Percentiles rank a stretch among this genome's conserved stretches.
These are phyloP conservation scores for Paralichthys olivaceus DNA, from an alignment of 2,113 vertebrate genomes.

Conservation along the genomic window DNA sequence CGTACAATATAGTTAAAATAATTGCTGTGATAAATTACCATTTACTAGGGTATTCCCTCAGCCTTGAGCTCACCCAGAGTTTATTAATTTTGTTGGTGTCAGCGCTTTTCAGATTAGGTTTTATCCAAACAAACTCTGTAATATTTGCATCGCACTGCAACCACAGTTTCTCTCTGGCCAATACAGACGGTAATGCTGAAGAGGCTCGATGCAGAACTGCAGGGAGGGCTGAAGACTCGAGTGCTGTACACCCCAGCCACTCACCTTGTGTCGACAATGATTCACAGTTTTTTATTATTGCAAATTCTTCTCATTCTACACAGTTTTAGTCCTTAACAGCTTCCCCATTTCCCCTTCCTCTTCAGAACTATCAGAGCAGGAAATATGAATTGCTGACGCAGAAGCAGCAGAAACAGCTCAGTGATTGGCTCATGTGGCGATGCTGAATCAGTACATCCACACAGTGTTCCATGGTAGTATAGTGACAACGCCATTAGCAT, in stretches of 20 bases:
- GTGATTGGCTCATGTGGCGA: constrained; percentile 53
- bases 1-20: constrained; percentile 5
- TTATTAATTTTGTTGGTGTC: background rate
- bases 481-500: constrained; percentile 54
- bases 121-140: background rate
- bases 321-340: background rate
- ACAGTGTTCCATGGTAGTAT: constrained; percentile 49
- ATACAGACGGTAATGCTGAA: background rate
- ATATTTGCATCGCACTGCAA: constrained; percentile 1
- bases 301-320: background rate
- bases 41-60: background rate
- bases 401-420: constrained; percentile 41
- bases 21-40: constrained; percentile 13
- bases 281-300: constrained; percentile 14
- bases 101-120: constrained; percentile 20
- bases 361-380: constrained; percentile 36
- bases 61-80: background rate
- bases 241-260: background rate
- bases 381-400: constrained; percentile 67
- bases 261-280: constrained; percentile 3
- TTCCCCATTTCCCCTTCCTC: background rate
- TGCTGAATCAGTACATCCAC: constrained; percentile 66
- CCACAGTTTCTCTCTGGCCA: background rate
- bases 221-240: background rate
- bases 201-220: background rate